Base-by-base conservation (phyloP, 2,888 invertebrate species). In the Drosophila longiperda region DNA sequence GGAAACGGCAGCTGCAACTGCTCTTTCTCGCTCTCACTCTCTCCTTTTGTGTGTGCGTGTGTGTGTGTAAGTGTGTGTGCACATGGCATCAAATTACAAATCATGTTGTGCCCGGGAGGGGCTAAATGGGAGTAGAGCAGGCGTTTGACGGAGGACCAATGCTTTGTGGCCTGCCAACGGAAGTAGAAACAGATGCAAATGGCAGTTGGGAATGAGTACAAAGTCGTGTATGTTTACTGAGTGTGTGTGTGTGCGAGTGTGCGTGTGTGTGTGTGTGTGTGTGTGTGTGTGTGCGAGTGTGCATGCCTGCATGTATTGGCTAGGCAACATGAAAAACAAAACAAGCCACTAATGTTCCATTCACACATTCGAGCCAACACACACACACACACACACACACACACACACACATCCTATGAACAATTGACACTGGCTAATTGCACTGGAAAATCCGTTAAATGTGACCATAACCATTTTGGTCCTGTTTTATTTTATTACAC, bases 381-480 rank as follows among this genome's bases (percentile, higher is more conserved):
- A 62, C 55, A 29, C 38, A 55, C 55, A 52, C 49, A 49, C 49
- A 12, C 48, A 29, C 48, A 26, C 26, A 48, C 48, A 42, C 40
- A n/a, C 40, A n/a, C n/a, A n/a, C 26, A 42, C 23, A 52, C n/a
- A 20, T 7, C 20, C 33, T 54, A 66, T 62, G 75, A 69, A 73
- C 84, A 80, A 84, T 87, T 84, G 82, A 74, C 86, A 87, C 87
- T 69, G 77, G 85, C 79, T 86, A 86, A 86, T 87, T 87, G 86
- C 77, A 82, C 60, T 82, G 69, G 74, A 76, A 80, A 83, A 88
- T 80, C 73, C 80, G 70, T 76, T 76, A 83, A 76, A 79, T 76
- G 81, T 74, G 73, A 57, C 62, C 85, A 76, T 71, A 73, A 79
- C 67, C 73, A 73, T 75, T 55, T 55, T 55, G 45, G 57, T 20